These are phyloP conservation scores for Hylomyscus alleni DNA, from an alignment of 2,797 vertebrate genomes.

Conservation along the genomic window DNA sequence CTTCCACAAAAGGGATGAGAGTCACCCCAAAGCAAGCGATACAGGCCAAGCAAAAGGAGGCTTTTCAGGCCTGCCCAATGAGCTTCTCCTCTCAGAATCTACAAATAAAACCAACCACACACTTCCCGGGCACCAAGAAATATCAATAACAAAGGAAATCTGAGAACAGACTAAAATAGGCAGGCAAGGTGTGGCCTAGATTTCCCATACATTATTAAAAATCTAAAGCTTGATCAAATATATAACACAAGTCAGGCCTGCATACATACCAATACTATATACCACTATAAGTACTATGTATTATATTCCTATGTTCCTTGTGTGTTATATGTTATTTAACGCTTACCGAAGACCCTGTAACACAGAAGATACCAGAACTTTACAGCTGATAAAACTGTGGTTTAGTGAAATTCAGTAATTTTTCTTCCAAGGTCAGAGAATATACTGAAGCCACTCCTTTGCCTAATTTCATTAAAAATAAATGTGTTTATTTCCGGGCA, in stretches of 20 bases:
- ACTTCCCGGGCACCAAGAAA: conserved; percentile 11
- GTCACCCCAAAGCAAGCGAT: background rate
- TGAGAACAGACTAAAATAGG: conserved; percentile 22
- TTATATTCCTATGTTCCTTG: background rate
- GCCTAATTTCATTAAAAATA: conserved; percentile 44
- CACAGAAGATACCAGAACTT: conserved; percentile 4
- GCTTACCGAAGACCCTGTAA: background rate
- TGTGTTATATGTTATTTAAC: conserved; percentile 13
- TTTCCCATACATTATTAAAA: background rate
- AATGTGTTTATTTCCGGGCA: conserved; percentile 43
- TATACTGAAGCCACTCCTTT: background rate
- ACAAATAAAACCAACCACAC: background rate
- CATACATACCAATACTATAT: background rate
- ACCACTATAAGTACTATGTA: conserved; percentile 19
- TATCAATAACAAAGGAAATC: background rate
- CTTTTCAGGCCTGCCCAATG: background rate
- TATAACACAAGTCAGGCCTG: background rate
- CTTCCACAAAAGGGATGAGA: conserved; percentile 25
- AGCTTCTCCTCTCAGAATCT: background rate
- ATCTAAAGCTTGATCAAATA: background rate
- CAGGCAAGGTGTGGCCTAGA: background rate
- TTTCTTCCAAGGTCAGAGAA: background rate
- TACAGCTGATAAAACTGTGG: conserved; percentile 33
- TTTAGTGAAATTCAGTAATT: conserved; percentile 25
- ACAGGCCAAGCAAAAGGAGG: conserved; percentile 39